Evolutionary conservation across 2,888 invertebrate species (phyloP).

Genomic region (Morpho helenor): DNA sequence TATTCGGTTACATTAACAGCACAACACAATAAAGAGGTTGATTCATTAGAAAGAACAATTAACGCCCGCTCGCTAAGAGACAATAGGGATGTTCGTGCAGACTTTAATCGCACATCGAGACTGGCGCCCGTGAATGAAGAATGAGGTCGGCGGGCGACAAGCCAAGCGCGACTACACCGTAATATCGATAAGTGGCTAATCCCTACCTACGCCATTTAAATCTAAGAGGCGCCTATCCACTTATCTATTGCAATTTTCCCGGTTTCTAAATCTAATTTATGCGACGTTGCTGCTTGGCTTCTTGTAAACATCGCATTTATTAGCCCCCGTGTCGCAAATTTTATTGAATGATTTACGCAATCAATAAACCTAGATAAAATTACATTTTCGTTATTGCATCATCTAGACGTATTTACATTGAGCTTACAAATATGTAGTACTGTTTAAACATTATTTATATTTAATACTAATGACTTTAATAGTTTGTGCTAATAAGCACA

Average conservation of each 20-base stretch:
- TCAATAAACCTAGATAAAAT: slow-evolving; percentile 6
- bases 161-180: slow-evolving; percentile 41
- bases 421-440: no score
- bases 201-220: slow-evolving; percentile 34
- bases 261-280: slow-evolving; percentile 30
- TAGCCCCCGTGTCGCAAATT: slow-evolving; percentile 15
- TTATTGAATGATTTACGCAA: slow-evolving; percentile 13
- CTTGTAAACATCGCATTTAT: slow-evolving; percentile 17
- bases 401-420: not conserved
- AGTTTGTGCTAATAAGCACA: no score
- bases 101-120: slow-evolving; percentile 55
- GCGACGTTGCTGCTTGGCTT: slow-evolving; percentile 20
- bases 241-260: slow-evolving; percentile 31
- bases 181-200: slow-evolving; percentile 52
- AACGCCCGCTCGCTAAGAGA: slow-evolving; percentile 37
- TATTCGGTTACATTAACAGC: slow-evolving; percentile 4
- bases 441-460: no score
- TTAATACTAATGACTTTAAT: no score
- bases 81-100: slow-evolving; percentile 63
- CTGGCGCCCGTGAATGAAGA: slow-evolving; percentile 46
- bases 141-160: slow-evolving; percentile 44
- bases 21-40: slow-evolving; percentile 24
- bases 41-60: slow-evolving; percentile 32
- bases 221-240: slow-evolving; percentile 34
- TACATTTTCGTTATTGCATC: not conserved